Evolutionary conservation across 1,140 invertebrate species (phyloP), one percentile per base, ranked within the genome.

Genomic region (Planococcus citri): DNA sequence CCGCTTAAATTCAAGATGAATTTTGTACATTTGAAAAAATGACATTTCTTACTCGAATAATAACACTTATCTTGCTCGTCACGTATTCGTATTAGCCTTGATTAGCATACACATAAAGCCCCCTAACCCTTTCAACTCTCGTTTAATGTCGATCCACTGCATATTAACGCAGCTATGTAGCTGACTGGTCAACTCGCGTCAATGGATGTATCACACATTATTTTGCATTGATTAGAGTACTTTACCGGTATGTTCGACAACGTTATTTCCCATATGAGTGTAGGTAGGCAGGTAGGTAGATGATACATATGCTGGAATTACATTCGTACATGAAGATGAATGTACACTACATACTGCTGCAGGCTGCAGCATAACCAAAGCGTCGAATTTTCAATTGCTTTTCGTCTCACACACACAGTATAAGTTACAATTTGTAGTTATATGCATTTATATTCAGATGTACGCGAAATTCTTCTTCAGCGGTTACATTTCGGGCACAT

Each of bases 51-150:
- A 33, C 17, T 51, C 41, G 6, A 33, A 33, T 51, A 14, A n/a
- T 51, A 51, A 51, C 4, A 51, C 41, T 51, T 51, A 51, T 51
- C 41, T 4, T 51, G 4, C 41, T 51, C 41, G 41, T 51, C 41
- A 51, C 41, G 41, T 51, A 51, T 51, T 17, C 41, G 41, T 20
- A 20, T 51, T 51, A 51, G 12, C n/a, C 41, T 51, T 20, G 41
- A 51, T 51, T 51, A 51, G 41, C 41, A 51, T 51, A 51, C 33
- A 37, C 41, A 51, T 51, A 51, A 51, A 17, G 41, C 41, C 41
- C n/a, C 12, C 10, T 9, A 17, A 17, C 41, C 17, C 41, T 51
- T 51, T 51, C 41, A 51, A n/a, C n/a, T n/a, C 12, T n/a, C 41
- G n/a, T 51, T 51, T 51, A 14, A 51, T 17, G 41, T 51, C n/a